Conservation (phyloP, 2,113 vertebrate genomes). For the Sinocyclocheilus maitianheensis region DNA sequence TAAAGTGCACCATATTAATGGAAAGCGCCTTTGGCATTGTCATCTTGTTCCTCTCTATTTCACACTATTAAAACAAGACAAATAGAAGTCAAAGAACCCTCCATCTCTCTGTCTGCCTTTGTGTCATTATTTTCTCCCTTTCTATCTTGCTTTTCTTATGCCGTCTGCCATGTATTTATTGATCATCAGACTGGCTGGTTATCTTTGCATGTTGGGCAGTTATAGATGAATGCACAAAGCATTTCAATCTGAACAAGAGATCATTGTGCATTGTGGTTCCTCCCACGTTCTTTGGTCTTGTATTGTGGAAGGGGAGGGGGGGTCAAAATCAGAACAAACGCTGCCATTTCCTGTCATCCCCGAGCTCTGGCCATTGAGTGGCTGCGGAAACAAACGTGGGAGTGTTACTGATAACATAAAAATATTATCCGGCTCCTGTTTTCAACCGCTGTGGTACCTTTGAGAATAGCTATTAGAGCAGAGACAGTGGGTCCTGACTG, state of each 20-base stretch:
- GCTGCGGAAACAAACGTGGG: constrained; percentile 58
- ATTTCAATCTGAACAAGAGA: constrained; percentile 64
- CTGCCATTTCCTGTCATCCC: constrained; percentile 71
- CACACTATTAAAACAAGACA: constrained; percentile 21
- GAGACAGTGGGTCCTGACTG: constrained; percentile 37
- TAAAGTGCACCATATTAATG: not conserved
- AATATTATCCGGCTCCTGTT: constrained; percentile 59
- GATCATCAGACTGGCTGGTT: constrained; percentile 67
- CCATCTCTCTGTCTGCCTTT: constrained; percentile 40
- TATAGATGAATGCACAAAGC: constrained; percentile 66
- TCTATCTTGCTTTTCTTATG: constrained; percentile 55
- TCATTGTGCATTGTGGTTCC: constrained; percentile 59
- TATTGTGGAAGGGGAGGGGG: constrained; percentile 28
- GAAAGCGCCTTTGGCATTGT: not conserved
- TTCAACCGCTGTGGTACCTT: constrained; percentile 44
- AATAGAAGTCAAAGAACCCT: constrained; percentile 42
- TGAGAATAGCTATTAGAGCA: constrained; percentile 56
- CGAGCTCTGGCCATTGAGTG: constrained; percentile 48
- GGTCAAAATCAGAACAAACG: constrained; percentile 57
- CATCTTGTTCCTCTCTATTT: not conserved
- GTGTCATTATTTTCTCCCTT: constrained; percentile 14
- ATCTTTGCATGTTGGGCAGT: constrained; percentile 66
- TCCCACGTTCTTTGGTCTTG: constrained; percentile 55
- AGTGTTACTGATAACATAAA: constrained; percentile 60
- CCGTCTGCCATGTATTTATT: constrained; percentile 70